These are phyloP conservation scores for Trypoxylus dichotomus DNA, from an alignment of 1,140 invertebrate genomes.

Conservation along the genomic window DNA sequence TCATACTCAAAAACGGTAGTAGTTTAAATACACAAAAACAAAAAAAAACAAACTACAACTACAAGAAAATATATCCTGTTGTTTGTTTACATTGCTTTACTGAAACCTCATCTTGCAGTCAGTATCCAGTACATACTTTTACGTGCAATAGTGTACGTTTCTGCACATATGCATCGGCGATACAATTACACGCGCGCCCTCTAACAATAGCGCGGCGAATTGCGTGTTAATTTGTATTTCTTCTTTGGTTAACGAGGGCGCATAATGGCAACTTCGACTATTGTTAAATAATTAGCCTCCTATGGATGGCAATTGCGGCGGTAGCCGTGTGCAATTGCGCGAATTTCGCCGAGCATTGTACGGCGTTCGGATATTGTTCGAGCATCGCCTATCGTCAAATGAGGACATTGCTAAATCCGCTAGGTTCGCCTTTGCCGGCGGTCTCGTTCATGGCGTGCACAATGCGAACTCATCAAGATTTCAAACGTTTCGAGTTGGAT, in stretches of 20 bases:
- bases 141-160: background rate
- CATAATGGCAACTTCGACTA: background rate
- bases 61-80: too few species aligned
- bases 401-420: too few species aligned
- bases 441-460: background rate
- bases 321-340: background rate
- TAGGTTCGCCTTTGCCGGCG: background rate
- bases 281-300: constrained; percentile 4
- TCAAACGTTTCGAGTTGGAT: background rate
- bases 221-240: background rate
- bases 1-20: too few species aligned
- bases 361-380: background rate
- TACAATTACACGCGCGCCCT: background rate
- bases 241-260: background rate
- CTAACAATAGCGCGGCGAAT: background rate
- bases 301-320: background rate
- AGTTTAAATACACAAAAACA: too few species aligned
- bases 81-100: too few species aligned
- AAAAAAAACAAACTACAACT: too few species aligned
- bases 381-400: background rate
- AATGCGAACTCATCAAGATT: background rate
- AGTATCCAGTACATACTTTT: too few species aligned
- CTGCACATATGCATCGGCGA: background rate
- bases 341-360: background rate
- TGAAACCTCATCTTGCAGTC: too few species aligned